Evolutionary conservation across 2,113 vertebrate species (phyloP).

Genomic region (Psittacus erithacus): DNA sequence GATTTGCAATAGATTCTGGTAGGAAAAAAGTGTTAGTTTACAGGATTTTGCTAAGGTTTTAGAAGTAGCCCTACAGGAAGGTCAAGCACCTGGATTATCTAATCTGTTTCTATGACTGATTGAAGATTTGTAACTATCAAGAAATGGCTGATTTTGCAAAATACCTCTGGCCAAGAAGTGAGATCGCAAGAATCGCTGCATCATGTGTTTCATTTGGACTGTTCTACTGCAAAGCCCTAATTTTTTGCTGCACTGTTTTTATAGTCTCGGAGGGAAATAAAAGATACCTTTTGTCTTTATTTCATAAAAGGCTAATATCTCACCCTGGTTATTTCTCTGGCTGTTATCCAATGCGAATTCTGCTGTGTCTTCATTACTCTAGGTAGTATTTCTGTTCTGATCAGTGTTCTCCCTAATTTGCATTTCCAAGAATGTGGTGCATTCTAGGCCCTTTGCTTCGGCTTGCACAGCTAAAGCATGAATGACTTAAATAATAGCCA

Average conservation of each 20-base stretch:
- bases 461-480: not conserved
- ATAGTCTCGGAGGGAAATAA: not conserved
- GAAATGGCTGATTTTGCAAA: constrained; percentile 8
- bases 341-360: not conserved
- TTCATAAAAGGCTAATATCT: not conserved
- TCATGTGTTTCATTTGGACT: constrained; percentile 14
- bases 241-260: not conserved
- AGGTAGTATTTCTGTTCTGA: not conserved
- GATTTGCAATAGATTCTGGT: not conserved
- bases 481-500: not conserved
- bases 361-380: not conserved
- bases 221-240: not conserved
- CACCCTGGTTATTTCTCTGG: not conserved
- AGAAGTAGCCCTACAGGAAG: not conserved
- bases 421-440: not conserved
- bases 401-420: not conserved
- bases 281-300: not conserved
- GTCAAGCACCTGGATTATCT: not conserved
- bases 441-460: not conserved
- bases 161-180: not conserved
- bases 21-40: not conserved
- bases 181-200: not conserved
- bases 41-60: not conserved
- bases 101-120: not conserved
- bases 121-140: constrained; percentile 24